Conservation (phyloP, 2,113 vertebrate genomes). For the Telmatochromis sp. region DNA sequence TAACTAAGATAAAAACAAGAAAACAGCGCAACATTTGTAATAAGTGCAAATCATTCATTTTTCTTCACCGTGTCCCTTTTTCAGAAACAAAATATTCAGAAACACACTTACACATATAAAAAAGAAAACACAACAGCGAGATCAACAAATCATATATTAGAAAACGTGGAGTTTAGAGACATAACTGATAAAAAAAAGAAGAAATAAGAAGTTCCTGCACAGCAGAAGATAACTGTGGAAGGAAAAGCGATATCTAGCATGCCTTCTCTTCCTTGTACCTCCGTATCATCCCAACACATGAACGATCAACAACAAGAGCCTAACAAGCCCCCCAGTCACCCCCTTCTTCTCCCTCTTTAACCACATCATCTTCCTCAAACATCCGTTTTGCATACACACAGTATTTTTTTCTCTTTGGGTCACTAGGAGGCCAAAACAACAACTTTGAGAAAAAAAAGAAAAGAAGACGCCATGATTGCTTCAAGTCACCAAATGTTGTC, state of each 20-base stretch:
- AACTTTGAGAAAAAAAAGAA: background rate
- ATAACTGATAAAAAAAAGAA: background rate
- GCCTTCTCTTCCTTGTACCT: conserved; percentile 11
- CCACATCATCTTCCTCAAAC: background rate
- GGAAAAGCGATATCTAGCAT: background rate
- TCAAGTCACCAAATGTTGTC: conserved; percentile 1
- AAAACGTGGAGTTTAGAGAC: background rate
- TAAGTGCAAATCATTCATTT: conserved; percentile 46
- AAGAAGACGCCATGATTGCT: background rate
- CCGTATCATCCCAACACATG: background rate
- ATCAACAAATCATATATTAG: conserved; percentile 10
- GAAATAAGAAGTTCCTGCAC: conserved; percentile 65
- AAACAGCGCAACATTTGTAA: background rate
- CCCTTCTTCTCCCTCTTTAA: background rate
- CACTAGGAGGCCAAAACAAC: background rate
- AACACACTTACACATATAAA: background rate
- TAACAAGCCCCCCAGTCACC: background rate
- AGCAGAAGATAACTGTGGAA: conserved; percentile 69
- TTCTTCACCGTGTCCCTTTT: background rate
- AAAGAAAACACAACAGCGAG: conserved; percentile 4
- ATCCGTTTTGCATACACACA: background rate
- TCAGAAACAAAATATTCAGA: background rate
- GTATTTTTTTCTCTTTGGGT: background rate
- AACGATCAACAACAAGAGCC: background rate
- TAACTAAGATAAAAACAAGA: conserved; percentile 11